Evolutionary conservation across 2,888 invertebrate species (phyloP).

Genomic region (Thelaira solivaga): DNA sequence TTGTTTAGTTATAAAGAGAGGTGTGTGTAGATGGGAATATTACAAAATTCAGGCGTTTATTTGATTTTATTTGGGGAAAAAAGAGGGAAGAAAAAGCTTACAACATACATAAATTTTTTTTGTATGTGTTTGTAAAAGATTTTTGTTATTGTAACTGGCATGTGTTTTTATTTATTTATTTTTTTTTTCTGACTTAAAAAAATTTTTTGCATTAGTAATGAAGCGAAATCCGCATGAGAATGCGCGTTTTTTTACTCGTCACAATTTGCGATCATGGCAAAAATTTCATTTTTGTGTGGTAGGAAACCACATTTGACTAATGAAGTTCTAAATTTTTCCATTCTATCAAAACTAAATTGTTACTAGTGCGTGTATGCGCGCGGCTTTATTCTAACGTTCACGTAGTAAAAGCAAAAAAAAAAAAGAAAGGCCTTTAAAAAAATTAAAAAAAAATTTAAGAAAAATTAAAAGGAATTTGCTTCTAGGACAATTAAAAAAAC

Average conservation of each 20-base stretch:
- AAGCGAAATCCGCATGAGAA: conserved; percentile 51
- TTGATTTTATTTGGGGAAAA: background rate
- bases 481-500: no score
- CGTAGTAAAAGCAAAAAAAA: conserved; percentile 11
- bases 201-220: conserved; percentile 55
- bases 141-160: conserved; percentile 53
- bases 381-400: conserved; percentile 24
- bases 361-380: background rate
- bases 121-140: conserved; percentile 1
- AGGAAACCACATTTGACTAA: conserved; percentile 1
- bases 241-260: conserved; percentile 29
- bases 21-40: background rate
- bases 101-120: conserved; percentile 26
- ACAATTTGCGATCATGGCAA: conserved; percentile 58
- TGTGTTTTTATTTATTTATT: conserved; percentile 3
- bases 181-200: conserved; percentile 12
- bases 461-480: background rate
- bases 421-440: background rate
- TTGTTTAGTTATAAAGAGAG: background rate
- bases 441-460: background rate
- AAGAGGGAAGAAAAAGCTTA: conserved; percentile 39
- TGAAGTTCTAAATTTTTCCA: conserved; percentile 35
- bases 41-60: conserved; percentile 9
- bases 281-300: conserved; percentile 25
- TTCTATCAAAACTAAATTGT: conserved; percentile 37